Evolutionary conservation across 2,797 vertebrate species (phyloP).

Genomic region (Dipus sagitta): DNA sequence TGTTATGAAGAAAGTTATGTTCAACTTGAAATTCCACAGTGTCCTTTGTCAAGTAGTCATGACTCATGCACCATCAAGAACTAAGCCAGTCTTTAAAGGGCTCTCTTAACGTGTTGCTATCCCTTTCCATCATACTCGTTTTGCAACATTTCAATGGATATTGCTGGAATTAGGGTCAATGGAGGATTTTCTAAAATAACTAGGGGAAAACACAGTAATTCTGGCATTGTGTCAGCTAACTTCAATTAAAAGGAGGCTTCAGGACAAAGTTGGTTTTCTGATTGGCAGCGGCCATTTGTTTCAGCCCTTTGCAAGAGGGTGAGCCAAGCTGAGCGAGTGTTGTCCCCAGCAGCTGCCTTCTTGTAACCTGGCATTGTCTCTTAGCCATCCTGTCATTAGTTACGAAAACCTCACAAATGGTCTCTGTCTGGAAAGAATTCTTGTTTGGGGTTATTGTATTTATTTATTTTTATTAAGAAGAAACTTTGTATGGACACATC

Average conservation of each 20-base stretch:
- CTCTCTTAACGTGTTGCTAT: not conserved
- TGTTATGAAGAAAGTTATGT: not conserved
- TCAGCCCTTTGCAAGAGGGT: not conserved
- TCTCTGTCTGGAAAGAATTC: constrained; percentile 5
- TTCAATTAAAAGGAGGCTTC: constrained; percentile 38
- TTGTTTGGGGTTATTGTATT: constrained; percentile 52
- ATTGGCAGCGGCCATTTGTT: not conserved
- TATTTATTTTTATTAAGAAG: not conserved
- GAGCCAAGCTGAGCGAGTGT: not conserved
- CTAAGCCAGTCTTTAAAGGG: not conserved
- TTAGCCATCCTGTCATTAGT: not conserved
- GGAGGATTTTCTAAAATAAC: not conserved
- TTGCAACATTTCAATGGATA: not conserved
- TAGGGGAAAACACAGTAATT: not conserved
- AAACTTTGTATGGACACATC: too few species aligned
- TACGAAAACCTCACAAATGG: not conserved
- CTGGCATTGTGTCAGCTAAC: constrained; percentile 29
- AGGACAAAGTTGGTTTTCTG: constrained; percentile 14
- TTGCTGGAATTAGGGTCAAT: not conserved
- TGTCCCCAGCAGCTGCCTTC: not conserved
- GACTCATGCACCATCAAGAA: not conserved
- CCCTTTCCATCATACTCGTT: constrained; percentile 56
- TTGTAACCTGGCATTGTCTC: not conserved
- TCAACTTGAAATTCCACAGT: constrained; percentile 16
- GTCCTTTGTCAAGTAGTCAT: constrained; percentile 22